Evolutionary conservation across 2,888 invertebrate genomes (phyloP), one percentile per base, ranked within the genome.

Genomic region (Diplolepis rosae): DNA sequence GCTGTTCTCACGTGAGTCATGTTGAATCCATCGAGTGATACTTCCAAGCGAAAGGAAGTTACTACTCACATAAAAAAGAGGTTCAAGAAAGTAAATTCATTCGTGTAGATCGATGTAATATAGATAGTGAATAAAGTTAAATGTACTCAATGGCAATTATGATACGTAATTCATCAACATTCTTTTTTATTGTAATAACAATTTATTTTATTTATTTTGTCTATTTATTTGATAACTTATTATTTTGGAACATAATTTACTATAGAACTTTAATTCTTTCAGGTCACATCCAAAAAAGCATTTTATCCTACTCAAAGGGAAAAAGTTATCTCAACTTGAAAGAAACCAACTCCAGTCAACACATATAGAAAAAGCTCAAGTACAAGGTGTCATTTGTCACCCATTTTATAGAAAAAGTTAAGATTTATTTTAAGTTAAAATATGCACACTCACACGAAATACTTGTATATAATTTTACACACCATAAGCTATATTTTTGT

Each of bases 31-130:
- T 35, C 24, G 24, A 35, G 39, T 24, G 15, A 13, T 24, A 32
- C 22, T 56, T 35, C 35, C 35, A 35, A 35, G 61, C 39, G 61
- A 61, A 61, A 61, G 61, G 61, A 61, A 61, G 13, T 61, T 61
- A 6, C n/a, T n/a, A 6, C 7, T 5, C 7, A 13, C 24, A 35
- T 13, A 61, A 61, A 35, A 56, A 32, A 52, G 28, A 28, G 5
- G 39, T 13, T 39, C 24, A 61, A 24, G 61, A 24, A 61, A 61
- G 39, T 39, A 1, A 24, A 56, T 56, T 56, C 35, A 22, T 28
- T 28, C 15, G 13, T 52, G n/a, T 22, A 18, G 5, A 6, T 50
- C 24, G 5, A 11, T 56, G 32, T 18, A 32, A 32, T 56, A 2
- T 6, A 15, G 15, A 9, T 2, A 42, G 42, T 6, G 1, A 42